Base-by-base conservation (phyloP, 2,797 vertebrate genomes). In the Ptychobarbus kaznakovi region DNA sequence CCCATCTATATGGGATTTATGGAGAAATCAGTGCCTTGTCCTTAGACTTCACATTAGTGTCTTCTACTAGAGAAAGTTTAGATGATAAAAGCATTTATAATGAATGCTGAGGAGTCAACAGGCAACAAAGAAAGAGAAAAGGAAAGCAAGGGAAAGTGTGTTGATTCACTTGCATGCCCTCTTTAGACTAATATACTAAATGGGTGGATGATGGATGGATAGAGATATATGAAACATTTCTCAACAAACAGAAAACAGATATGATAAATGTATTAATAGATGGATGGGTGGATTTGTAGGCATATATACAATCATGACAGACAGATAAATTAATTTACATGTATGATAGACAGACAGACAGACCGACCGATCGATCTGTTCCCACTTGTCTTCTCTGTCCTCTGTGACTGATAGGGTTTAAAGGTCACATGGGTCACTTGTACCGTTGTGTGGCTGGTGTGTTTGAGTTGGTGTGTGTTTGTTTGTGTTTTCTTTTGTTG, bases 381-480 rank as follows among this genome's bases (percentile, higher is more conserved):
- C 69, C 20, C 22, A 13, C 15, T 1, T 32, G 4, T 51, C 25
- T 51, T 51, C 8, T 32, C 22, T 73, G 56, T n/a, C 6, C 32
- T 78, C 53, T 61, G 42, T 61, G 38, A 63, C 13, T 11, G 56
- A 63, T 28, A 42, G 35, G 4, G 38, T 15, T 78, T 63, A 28
- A 78, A 63, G 46, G 46, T 53, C 69, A 72, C 40, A 25, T 25
- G n/a, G 32, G 40, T 40, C 61, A 46, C 70, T 51, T 70, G 25
- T 66, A 28, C 38, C 8, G 6, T 63, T 68, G 25, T 22, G 76
- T 85, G 68, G n/a, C 20, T n/a, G 10, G 77, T 85, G 68, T 65
- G 84, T 74, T 56, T 85, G 22, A 69, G 61, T 46, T 22, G 51
- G 32, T 86, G 85, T 70, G 18, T 87, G 35, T 44, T 49, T 65